Evolutionary conservation across 2,888 invertebrate species (phyloP).

Genomic region (Smittia aterrima): DNA sequence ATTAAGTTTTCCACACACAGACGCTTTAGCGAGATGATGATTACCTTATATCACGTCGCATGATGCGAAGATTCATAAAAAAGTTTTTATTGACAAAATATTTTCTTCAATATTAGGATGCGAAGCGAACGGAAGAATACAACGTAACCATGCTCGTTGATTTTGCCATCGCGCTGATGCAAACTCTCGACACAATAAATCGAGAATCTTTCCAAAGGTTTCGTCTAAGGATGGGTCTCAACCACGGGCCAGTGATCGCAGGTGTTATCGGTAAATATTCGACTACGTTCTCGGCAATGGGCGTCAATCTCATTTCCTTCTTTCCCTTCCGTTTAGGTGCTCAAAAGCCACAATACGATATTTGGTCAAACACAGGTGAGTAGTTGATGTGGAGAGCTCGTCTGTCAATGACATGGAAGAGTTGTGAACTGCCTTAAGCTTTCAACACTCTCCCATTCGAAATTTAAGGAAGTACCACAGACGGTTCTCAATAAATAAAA

Average conservation of each 20-base stretch:
- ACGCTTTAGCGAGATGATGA: not conserved
- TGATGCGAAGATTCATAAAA: no score
- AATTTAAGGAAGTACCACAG: no score
- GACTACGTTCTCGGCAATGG: not conserved
- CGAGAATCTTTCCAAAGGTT: conserved; percentile 96
- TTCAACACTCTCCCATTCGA: no score
- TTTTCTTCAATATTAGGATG: conserved; percentile 58
- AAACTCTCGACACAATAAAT: conserved; percentile 91
- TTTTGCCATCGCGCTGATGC: conserved; percentile 89
- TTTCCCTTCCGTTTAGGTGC: conserved; percentile 64
- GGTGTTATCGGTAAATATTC: conserved; percentile 73
- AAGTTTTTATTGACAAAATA: not conserved
- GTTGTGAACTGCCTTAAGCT: no score
- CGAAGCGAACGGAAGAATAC: conserved; percentile 75
- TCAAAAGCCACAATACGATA: conserved; percentile 97
- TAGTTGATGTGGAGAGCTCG: not conserved
- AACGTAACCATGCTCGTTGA: conserved; percentile 89
- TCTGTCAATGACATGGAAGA: no score
- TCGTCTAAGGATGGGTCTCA: conserved; percentile 77
- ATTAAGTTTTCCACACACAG: not conserved
- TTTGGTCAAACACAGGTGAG: conserved; percentile 87
- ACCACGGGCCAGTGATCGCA: conserved; percentile 57
- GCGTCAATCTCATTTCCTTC: not conserved
- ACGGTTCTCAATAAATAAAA: no score
- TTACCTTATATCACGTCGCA: not conserved